Evolutionary conservation across 2,113 vertebrate genomes (phyloP).

Genomic region (Sander vitreus): DNA sequence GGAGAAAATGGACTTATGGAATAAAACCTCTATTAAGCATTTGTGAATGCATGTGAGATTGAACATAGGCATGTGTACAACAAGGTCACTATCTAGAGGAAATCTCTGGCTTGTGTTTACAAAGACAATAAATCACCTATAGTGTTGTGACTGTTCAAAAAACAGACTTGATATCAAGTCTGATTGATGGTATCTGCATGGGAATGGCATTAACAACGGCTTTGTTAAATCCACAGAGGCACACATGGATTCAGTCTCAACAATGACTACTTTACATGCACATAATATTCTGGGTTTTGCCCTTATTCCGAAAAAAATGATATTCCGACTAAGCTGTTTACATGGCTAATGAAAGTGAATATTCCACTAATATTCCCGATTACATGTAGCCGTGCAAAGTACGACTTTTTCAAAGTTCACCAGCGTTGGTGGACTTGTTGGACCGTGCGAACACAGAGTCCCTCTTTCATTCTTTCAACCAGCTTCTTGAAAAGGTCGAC

Average conservation of each 20-base stretch:
- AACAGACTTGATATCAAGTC: slow-evolving; percentile 15
- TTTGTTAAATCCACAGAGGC: neutral
- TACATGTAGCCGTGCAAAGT: too few relatives aligned
- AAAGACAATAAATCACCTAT: slow-evolving; percentile 21
- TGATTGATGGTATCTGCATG: slow-evolving; percentile 39
- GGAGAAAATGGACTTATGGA: slow-evolving; percentile 36
- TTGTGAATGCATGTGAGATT: slow-evolving; percentile 26
- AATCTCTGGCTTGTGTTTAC: slow-evolving; percentile 18
- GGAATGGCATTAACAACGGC: slow-evolving; percentile 3
- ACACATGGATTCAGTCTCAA: slow-evolving; percentile 13
- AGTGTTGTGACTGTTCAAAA: neutral
- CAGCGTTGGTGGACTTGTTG: too few relatives aligned
- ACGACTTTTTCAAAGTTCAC: too few relatives aligned
- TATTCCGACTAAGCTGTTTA: too few relatives aligned
- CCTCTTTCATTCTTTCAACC: too few relatives aligned
- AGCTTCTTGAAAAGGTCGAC: too few relatives aligned
- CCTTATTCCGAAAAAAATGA: too few relatives aligned
- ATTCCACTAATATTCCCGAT: too few relatives aligned
- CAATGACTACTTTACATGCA: neutral
- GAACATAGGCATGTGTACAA: neutral
- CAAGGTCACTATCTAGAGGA: neutral
- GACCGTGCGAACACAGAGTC: too few relatives aligned
- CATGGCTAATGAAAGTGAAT: too few relatives aligned
- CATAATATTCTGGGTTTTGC: too few relatives aligned
- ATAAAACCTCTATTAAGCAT: slow-evolving; percentile 30